These are phyloP conservation scores for Lycia hirtaria DNA, from an alignment of 2,888 invertebrate species.

Conservation along the genomic window DNA sequence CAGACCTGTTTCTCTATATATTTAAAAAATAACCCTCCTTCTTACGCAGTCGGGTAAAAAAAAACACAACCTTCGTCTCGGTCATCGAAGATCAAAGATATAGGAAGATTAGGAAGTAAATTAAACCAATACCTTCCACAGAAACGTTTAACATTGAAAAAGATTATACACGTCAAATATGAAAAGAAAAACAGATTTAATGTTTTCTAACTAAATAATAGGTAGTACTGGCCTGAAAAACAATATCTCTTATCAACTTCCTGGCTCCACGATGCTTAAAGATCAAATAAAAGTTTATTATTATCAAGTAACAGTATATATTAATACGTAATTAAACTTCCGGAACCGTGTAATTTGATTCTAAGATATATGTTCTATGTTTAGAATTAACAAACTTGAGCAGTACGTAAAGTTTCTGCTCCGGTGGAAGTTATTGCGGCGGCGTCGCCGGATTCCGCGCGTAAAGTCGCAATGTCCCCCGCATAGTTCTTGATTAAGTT, in stretches of 20 bases:
- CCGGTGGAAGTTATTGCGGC: slow-evolving; percentile 52
- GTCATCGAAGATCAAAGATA: too few relatives aligned
- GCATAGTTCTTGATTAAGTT: slow-evolving; percentile 59
- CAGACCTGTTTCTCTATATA: too few relatives aligned
- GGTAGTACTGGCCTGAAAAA: background rate
- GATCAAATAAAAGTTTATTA: background rate
- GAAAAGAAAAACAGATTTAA: background rate
- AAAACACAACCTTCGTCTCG: too few relatives aligned
- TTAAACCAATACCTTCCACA: too few relatives aligned
- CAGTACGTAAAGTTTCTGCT: slow-evolving; percentile 50
- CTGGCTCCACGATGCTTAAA: background rate
- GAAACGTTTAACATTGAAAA: background rate
- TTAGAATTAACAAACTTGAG: slow-evolving; percentile 35
- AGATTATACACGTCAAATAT: background rate
- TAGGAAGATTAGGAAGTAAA: too few relatives aligned
- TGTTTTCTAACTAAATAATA: background rate
- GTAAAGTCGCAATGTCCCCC: slow-evolving; percentile 43
- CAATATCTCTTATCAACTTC: background rate
- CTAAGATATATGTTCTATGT: slow-evolving; percentile 23
- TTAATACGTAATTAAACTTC: background rate
- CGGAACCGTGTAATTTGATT: slow-evolving; percentile 25
- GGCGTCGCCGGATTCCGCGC: slow-evolving; percentile 43
- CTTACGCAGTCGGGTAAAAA: too few relatives aligned
- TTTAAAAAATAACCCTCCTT: too few relatives aligned
- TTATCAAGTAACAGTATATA: background rate